Conservation (phyloP, 2,888 invertebrate species). For the Proisotoma minuta region DNA sequence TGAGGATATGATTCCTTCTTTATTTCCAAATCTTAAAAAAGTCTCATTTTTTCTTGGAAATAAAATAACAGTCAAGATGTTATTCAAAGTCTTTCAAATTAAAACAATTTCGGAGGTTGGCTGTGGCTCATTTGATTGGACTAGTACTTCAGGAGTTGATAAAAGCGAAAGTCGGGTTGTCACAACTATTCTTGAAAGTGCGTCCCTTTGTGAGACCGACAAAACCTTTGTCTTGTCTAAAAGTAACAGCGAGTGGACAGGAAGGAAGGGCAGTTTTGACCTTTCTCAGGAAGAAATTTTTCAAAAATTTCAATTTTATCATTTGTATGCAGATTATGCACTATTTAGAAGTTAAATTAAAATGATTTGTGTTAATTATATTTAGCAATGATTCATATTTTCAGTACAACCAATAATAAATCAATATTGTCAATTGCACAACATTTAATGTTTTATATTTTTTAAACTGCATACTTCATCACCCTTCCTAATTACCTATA, state of each 20-base stretch:
- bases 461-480: no score
- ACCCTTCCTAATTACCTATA: no score
- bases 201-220: conserved; percentile 2
- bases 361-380: no score
- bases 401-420: no score
- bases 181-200: not conserved
- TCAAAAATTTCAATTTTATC: conserved; percentile 18
- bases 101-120: conserved; percentile 5
- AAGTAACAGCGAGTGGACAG: conserved; percentile 3
- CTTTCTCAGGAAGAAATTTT: conserved; percentile 9
- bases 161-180: not conserved
- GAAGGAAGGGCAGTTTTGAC: conserved; percentile 1
- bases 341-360: conserved; percentile 12
- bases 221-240: conserved; percentile 15
- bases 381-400: no score
- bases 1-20: conserved; percentile 19
- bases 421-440: no score
- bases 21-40: conserved; percentile 21
- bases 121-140: conserved; percentile 17
- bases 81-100: conserved; percentile 20
- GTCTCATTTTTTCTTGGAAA: conserved; percentile 17
- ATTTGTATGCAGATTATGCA: conserved; percentile 14
- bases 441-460: no score
- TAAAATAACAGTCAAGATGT: conserved; percentile 6
- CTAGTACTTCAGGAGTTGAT: not conserved